phyloP scores from a whole-genome alignment of 37 sponge, comb jelly and placozoan genomes.

The Chondrosia reniformis region DNA sequence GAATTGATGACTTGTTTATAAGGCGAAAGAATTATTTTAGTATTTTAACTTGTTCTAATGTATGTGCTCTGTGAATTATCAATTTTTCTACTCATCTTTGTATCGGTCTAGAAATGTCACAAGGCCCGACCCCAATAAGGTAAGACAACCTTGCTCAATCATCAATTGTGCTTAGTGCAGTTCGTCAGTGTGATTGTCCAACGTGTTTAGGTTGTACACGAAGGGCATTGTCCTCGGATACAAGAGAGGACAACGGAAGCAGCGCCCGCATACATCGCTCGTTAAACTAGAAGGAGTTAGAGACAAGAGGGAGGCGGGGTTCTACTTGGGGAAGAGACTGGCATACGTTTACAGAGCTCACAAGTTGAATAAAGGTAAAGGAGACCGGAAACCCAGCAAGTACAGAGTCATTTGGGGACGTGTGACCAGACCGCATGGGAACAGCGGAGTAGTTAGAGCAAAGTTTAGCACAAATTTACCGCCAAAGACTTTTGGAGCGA shows the following conservation, averaged over 20 bases:
- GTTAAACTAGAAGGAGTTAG: constrained; percentile 89
- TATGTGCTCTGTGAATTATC: too few species aligned
- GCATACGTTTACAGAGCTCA: constrained; percentile 87
- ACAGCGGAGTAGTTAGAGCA: constrained; percentile 93
- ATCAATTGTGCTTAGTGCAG: too few species aligned
- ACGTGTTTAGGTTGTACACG: constrained; percentile 83
- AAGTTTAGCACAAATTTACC: constrained; percentile 91
- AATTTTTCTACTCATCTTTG: too few species aligned
- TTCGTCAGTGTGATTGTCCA: too few species aligned
- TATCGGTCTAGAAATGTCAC: too few species aligned
- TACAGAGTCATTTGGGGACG: constrained; percentile 94
- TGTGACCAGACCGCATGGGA: constrained; percentile 92
- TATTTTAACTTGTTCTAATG: too few species aligned
- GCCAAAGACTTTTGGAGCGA: constrained; percentile 91
- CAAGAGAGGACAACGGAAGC: constrained; percentile 85
- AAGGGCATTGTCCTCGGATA: constrained; percentile 94
- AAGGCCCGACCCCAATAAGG: too few species aligned
- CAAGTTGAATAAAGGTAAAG: constrained; percentile 43
- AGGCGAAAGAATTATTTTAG: too few species aligned
- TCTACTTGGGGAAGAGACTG: constrained; percentile 94
- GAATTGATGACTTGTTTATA: too few species aligned
- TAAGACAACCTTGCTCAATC: too few species aligned
- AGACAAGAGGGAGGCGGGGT: constrained; percentile 64
- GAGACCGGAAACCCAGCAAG: constrained; percentile 78
- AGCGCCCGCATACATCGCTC: constrained; percentile 80